phyloP scores from a whole-genome alignment of 2,113 vertebrate genomes.

The Plectropomus leopardus region DNA sequence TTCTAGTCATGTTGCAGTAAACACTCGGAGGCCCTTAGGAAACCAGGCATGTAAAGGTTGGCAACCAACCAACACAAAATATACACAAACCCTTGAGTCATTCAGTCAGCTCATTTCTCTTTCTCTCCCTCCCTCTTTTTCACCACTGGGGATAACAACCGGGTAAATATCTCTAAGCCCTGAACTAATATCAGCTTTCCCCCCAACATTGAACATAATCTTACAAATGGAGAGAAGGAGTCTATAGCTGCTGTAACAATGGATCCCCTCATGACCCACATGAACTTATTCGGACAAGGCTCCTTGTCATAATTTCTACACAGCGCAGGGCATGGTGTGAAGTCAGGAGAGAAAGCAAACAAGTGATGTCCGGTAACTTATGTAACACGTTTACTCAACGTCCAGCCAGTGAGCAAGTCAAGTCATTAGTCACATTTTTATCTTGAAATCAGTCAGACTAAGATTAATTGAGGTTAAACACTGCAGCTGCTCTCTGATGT shows the following conservation, averaged over 20 bases:
- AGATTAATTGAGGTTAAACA: slow-evolving; percentile 21
- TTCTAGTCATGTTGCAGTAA: slow-evolving; percentile 63
- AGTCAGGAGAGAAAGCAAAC: slow-evolving; percentile 50
- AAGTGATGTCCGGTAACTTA: slow-evolving; percentile 44
- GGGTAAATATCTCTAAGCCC: slow-evolving; percentile 47
- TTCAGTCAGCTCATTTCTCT: slow-evolving; percentile 22
- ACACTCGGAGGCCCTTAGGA: slow-evolving; percentile 57
- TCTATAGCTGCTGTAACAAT: slow-evolving; percentile 5
- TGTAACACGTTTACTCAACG: slow-evolving; percentile 35
- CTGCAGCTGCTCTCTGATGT: neutral
- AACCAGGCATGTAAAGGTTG: slow-evolving; percentile 64
- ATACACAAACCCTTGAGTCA: slow-evolving; percentile 60
- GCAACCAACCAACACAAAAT: slow-evolving; percentile 55
- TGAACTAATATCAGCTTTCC: slow-evolving; percentile 33
- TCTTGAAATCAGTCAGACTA: neutral
- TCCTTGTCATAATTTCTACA: slow-evolving; percentile 45
- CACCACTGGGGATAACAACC: slow-evolving; percentile 12
- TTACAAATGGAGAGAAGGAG: slow-evolving; percentile 19
- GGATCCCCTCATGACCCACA: slow-evolving; percentile 25
- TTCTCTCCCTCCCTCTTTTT: neutral
- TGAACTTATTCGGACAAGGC: slow-evolving; percentile 22
- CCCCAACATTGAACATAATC: neutral
- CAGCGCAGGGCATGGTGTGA: slow-evolving; percentile 29
- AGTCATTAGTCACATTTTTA: slow-evolving; percentile 6
- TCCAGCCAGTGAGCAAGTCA: neutral